Evolutionary conservation across 2,888 invertebrate species (phyloP).

Genomic region (Gryllus longicercus): DNA sequence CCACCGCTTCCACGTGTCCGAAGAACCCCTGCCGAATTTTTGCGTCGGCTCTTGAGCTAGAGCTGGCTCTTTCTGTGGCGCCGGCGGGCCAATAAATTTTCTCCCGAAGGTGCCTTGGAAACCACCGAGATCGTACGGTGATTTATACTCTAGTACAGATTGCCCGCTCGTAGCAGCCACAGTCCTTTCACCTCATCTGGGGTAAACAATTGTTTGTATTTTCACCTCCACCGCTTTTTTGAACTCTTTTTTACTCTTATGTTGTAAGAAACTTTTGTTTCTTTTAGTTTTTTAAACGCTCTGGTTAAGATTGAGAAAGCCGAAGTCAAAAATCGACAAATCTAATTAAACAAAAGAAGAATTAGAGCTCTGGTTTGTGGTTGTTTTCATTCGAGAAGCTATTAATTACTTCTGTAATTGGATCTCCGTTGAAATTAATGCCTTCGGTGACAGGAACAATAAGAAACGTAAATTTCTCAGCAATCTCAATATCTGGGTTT

Average conservation of each 20-base stretch:
- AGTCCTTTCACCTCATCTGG: neutral
- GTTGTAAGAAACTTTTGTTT: neutral
- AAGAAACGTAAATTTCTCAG: neutral
- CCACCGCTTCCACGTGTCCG: too few species aligned
- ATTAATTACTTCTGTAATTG: slow-evolving; percentile 1
- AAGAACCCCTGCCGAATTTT: too few species aligned
- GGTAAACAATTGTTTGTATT: neutral
- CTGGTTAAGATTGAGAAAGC: neutral
- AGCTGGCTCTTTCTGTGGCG: too few species aligned
- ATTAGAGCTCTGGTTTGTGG: neutral
- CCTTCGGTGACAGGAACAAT: neutral
- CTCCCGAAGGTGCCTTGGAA: too few species aligned
- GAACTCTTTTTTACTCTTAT: neutral
- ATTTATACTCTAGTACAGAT: too few species aligned
- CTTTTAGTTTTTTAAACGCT: neutral
- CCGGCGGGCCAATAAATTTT: too few species aligned
- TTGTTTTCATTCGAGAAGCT: neutral
- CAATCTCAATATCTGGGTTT: neutral
- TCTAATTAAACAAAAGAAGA: slow-evolving; percentile 5
- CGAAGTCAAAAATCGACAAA: neutral
- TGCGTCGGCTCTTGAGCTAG: too few species aligned
- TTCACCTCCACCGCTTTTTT: too few species aligned
- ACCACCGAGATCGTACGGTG: too few species aligned
- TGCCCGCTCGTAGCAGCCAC: too few species aligned
- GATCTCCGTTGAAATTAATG: neutral